Base-by-base conservation (phyloP, 2,888 invertebrate species). In the Tenthredo scrophulariae region DNA sequence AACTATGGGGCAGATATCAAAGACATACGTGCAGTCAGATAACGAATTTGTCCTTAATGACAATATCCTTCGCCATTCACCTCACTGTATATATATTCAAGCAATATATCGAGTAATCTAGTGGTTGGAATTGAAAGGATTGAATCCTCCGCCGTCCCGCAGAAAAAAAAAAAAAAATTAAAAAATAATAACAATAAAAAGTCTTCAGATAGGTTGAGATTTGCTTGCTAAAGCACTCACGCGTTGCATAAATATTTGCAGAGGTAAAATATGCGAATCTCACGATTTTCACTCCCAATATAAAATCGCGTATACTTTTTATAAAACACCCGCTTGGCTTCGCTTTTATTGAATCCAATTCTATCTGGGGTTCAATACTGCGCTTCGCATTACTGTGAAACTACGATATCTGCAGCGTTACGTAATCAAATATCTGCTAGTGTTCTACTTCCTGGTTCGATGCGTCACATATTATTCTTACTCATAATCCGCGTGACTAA, bases 361-460 rank as follows among this genome's bases (percentile, higher is more conserved):
- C 18, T 33, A 67, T 33, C 33, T 7, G 33, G 67, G 67, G 67
- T 33, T 67, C 33, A 18, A 67, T 67, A 67, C 67, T 18, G 67
- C 67, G 33, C 67, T 67, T 67, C 29, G 26, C 18, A 67, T 67
- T 18, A 33, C 33, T 33, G 29, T 33, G 33, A 67, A 67, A 67
- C 33, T 67, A 15, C 33, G 67, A 67, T 67, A 67, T 67, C 67
- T 67, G 67, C 67, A 67, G 33, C 33, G 67, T 33, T 15, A 67
- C 33, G 67, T 67, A 13, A 67, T 67, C 67, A 26, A 67, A 67
- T 67, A 67, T 67, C 29, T 18, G 18, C 15, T 18, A 15, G 18
- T 26, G 29, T 67, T 62, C 67, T 67, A 33, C 29, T 67, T 33
- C 15, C 29, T 29, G 33, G 33, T 33, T 33, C 33, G 6, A 67